Conservation (phyloP, 2,888 invertebrate genomes). For the Strigamia transsilvanica region DNA sequence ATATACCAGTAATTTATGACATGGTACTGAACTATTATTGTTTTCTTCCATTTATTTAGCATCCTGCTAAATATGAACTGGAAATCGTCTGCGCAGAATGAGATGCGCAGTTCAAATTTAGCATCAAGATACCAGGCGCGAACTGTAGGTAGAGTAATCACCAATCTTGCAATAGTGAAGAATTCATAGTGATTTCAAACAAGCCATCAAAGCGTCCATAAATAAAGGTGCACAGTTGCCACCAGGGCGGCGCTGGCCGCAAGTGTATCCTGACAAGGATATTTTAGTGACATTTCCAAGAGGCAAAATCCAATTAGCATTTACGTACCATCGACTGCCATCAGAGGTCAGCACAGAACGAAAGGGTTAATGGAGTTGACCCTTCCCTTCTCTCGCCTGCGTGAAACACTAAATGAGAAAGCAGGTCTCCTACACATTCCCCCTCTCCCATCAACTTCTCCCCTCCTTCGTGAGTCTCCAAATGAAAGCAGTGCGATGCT, state of each 20-base stretch:
- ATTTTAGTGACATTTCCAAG: conserved; percentile 48
- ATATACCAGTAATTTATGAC: no score
- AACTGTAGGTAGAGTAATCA: no score
- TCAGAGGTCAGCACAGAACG: conserved; percentile 48
- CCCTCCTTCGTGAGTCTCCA: conserved; percentile 9
- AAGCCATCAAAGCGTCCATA: conserved; percentile 39
- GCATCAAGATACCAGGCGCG: no score
- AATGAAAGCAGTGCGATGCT: conserved; percentile 45
- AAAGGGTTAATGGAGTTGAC: conserved; percentile 49
- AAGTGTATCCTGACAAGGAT: conserved; percentile 18
- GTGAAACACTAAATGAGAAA: conserved; percentile 46
- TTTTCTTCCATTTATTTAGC: no score
- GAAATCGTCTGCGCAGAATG: no score
- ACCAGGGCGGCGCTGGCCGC: conserved; percentile 29
- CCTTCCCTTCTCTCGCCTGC: conserved; percentile 49
- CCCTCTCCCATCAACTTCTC: background rate
- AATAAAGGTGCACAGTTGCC: background rate
- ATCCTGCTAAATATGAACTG: no score
- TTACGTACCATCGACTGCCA: conserved; percentile 48
- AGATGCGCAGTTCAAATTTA: no score
- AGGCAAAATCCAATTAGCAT: conserved; percentile 49
- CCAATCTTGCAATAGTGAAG: no score
- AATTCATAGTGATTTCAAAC: background rate
- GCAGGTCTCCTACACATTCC: conserved; percentile 12
- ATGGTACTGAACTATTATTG: no score